Evolutionary conservation across 1,140 invertebrate genomes (phyloP), one percentile per base, ranked within the genome.

Genomic region (Solen grandis): DNA sequence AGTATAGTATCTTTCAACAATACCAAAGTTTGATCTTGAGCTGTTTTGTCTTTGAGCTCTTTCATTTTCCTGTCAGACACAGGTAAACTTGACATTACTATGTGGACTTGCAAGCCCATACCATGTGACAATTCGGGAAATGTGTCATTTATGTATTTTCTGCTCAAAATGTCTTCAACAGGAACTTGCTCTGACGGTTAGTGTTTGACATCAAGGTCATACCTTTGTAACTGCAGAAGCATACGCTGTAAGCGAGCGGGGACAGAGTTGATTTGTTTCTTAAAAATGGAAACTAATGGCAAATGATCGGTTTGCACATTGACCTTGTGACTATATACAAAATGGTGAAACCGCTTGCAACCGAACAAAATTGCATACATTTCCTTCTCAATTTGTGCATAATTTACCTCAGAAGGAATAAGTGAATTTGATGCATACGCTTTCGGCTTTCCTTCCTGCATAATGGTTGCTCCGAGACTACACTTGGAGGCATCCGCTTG

Each of bases 371-470:
- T 92, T 1, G 93, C 91, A 2, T 93, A 84, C 5, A 92, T 86
- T 90, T 95, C 93, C 85, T 90, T 76, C 84, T 94, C 93, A 2
- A 93, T 91, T 83, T 93, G 91, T n/a, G 88, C 89, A 73, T 93
- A 93, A 36, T 92, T 91, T 46, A 82, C n/a, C 84, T 94, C 91
- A 41, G 88, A 86, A n/a, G 74, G 10, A 8, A 90, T 92, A 13
- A 93, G 82, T 19, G 90, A 83, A 29, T 92, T 83, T 5, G 92
- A 93, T 13, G 91, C 90, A 81, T 88, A 93, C 2, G 89, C 90
- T 1, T 93, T 84, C 1, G 89, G 90, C 81, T 83, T 82, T 93
- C 59, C 19, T n/a, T n/a, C n/a, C n/a, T n/a, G n/a, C n/a, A n/a
- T n/a, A n/a, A n/a, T n/a, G n/a, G 90, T 86, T 36, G 89, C 88